These are phyloP conservation scores for Hipparchia sbordonii DNA, from an alignment of 2,888 invertebrate species.

Conservation along the genomic window DNA sequence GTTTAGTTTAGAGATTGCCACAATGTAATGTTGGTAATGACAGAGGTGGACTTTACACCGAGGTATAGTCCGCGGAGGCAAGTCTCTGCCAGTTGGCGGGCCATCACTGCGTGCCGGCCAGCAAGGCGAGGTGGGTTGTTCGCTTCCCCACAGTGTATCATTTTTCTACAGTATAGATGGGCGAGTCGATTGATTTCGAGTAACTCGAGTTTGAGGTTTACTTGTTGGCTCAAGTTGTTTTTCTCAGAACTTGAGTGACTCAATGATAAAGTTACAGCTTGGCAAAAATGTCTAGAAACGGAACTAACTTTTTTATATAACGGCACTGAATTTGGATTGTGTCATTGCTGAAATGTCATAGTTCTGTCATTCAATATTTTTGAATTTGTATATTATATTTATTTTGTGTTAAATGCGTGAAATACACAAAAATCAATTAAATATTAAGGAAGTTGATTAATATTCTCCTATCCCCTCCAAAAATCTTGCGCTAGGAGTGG, in stretches of 20 bases:
- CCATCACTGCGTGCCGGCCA: slow-evolving; percentile 73
- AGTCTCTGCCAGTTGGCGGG: slow-evolving; percentile 77
- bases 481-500: too few relatives aligned
- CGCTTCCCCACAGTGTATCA: slow-evolving; percentile 53
- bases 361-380: too few relatives aligned
- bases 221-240: not conserved
- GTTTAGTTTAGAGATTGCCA: too few relatives aligned
- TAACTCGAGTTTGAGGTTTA: slow-evolving; percentile 22
- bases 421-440: too few relatives aligned
- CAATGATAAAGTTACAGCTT: not conserved
- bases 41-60: slow-evolving; percentile 93
- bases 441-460: too few relatives aligned
- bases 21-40: slow-evolving; percentile 62
- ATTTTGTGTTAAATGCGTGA: too few relatives aligned
- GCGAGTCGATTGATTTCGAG: slow-evolving; percentile 6
- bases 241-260: not conserved
- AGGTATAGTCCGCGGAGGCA: slow-evolving; percentile 89
- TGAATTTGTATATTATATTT: too few relatives aligned
- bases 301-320: too few relatives aligned
- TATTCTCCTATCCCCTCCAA: too few relatives aligned
- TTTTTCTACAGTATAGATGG: slow-evolving; percentile 43
- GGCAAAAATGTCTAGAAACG: too few relatives aligned
- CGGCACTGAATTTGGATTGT: too few relatives aligned
- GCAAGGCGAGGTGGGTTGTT: slow-evolving; percentile 80
- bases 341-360: too few relatives aligned